Evolutionary conservation across 2,797 vertebrate genomes (phyloP), one percentile per base, ranked within the genome.

Genomic region (Capromys pilorides): DNA sequence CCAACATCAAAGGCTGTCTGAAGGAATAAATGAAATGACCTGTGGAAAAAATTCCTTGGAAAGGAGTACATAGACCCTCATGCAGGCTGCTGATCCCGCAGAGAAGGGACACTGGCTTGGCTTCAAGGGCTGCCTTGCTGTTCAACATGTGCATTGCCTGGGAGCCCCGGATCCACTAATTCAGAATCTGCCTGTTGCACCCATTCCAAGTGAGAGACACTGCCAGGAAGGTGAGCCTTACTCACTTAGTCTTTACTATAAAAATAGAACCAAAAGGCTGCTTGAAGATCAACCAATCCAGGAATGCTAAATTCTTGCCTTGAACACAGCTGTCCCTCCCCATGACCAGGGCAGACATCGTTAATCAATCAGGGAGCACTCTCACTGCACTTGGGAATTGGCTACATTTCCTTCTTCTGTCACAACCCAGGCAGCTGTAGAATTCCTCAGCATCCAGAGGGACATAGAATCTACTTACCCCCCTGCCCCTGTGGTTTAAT

Each of bases 11-110:
- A 92, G 61, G 54, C 80, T 91, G 36, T 86, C 87, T 93, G 33
- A 41, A 77, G 81, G 88, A 81, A 87, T 75, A 89, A 81, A 87
- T 71, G 61, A 87, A 86, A 75, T 84, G 59, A 84, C 19, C n/a
- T 49, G n/a, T 64, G 59, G 16, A 91, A 79, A 89, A 95, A 64
- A 57, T 57, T 45, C 80, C 80, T 79, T 83, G 39, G 54, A 69
- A 86, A 95, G 64, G 41, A 54, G 22, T 64, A 41, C 10, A 33
- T n/a, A 67, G 75, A 54, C 41, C 14, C 13, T 57, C 19, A 0
- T 31, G 24, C n/a, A 64, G 69, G 31, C 54, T 11, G 3, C n/a
- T 57, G 12, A 33, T 81, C 51, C 77, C 57, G 2, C 22, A n/a
- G 71, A 2, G 16, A 61, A 87, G 22, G 67, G 36, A 71, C 6